phyloP scores from a whole-genome alignment of 2,888 invertebrate species.

The Meteorus cinctellus region DNA sequence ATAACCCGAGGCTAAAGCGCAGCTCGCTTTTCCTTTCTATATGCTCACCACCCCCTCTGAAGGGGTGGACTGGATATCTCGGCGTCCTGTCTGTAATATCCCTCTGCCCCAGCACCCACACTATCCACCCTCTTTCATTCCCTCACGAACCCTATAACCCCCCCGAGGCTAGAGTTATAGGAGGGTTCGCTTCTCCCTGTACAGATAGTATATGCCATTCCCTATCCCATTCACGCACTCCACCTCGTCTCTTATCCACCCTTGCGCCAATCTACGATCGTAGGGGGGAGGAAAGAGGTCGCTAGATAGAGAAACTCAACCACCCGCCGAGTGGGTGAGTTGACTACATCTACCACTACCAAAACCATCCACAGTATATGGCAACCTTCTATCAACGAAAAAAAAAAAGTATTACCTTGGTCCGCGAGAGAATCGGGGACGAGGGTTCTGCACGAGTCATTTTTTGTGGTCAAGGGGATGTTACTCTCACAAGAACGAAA shows the following conservation, averaged over 20 bases:
- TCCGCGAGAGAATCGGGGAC: conserved; percentile 26
- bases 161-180: conserved; percentile 62
- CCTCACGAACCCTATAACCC: conserved; percentile 54
- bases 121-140: conserved; percentile 57
- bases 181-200: conserved; percentile 64
- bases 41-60: conserved; percentile 52
- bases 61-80: conserved; percentile 67
- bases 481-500: not conserved
- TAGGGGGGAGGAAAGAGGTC: conserved; percentile 32
- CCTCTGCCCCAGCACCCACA: conserved; percentile 63
- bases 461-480: conserved; percentile 36
- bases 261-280: conserved; percentile 47
- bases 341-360: conserved; percentile 24
- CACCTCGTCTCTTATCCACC: conserved; percentile 32
- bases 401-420: conserved; percentile 43
- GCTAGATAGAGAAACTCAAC: conserved; percentile 48
- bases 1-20: conserved; percentile 60
- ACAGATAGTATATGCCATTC: conserved; percentile 50
- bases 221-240: conserved; percentile 47
- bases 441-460: conserved; percentile 40
- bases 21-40: conserved; percentile 50
- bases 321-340: conserved; percentile 47
- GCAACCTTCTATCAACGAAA: conserved; percentile 46
- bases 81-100: conserved; percentile 72
- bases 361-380: conserved; percentile 45